Base-by-base conservation (phyloP, 2,797 vertebrate genomes). In the Molossus alvarezi region DNA sequence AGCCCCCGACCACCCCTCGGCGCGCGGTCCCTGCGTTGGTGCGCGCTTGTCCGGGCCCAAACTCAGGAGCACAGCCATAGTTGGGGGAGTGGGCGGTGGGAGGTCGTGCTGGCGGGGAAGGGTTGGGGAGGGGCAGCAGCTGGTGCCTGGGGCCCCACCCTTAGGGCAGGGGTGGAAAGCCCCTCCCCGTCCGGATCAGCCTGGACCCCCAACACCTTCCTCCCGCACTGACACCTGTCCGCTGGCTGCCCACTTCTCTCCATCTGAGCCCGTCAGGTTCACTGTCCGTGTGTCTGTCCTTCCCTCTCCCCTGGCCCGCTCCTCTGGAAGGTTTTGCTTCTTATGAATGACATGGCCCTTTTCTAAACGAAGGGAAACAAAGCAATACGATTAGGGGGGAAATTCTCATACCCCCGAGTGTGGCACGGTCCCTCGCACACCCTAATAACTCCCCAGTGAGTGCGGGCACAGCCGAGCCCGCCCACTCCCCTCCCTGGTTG, bases 11-110 rank as follows among this genome's bases (percentile, higher is more conserved):
- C 92, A 14, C 45, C 69, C 84, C 29, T 77, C 48, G 33, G 83
- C 18, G 79, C 33, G 4, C 37, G 2, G 1, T 17, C 53, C 73
- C 23, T 13, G 71, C 11, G 14, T 29, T 9, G 73, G 73, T 41
- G 94, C 94, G 73, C 29, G n/a, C 85, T 60, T 5, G 60, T 23
- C 17, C 12, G 18, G 94, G 93, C 86, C 77, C 94, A 65, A 60
- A 90, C 87, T 96, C 97, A 93, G 97, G 97, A 96, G 96, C 95
- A 97, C 95, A 97, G 97, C 97, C 97, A 97, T 97, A 97, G 29
- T 5, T 3, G 67, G 64, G 45, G 69, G 23, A 97, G 29, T 5
- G 4, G 67, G 64, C n/a, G 69, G 23, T 1, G 5, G 18, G 25
- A 9, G 6, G n/a, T 5, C 15, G 62, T 17, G 84, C 53, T 4